Conservation (phyloP, 2,888 invertebrate species). For the Hyposoter dolosus region DNA sequence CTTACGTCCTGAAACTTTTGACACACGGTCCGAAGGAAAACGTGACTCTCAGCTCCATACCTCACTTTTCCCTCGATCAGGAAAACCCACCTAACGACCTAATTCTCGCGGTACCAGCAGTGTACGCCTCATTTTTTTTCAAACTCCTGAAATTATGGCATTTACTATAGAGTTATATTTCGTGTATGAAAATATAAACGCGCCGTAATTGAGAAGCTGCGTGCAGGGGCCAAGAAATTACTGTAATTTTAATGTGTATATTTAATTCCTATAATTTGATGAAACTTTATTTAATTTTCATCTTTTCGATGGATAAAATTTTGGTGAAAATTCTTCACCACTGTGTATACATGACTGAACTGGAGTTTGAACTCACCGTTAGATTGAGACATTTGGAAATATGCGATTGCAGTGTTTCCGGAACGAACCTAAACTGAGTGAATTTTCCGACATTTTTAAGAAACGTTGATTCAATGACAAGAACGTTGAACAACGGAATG, state of each 20-base stretch:
- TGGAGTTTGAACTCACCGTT: not conserved
- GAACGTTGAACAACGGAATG: too few relatives aligned
- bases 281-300: not conserved
- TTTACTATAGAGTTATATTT: not conserved
- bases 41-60: constrained; percentile 31
- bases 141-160: not conserved
- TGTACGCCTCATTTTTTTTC: constrained; percentile 22
- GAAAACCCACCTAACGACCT: not conserved
- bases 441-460: not conserved
- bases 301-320: not conserved
- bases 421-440: not conserved
- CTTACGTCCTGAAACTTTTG: constrained; percentile 42
- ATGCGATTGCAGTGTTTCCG: not conserved
- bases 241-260: not conserved
- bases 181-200: constrained; percentile 8
- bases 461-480: too few relatives aligned
- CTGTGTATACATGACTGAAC: not conserved
- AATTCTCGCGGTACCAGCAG: too few relatives aligned
- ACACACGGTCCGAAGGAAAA: constrained; percentile 56
- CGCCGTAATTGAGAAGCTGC: not conserved
- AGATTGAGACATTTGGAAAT: not conserved
- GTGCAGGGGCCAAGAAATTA: not conserved
- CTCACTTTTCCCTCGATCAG: constrained; percentile 52
- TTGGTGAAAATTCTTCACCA: not conserved
- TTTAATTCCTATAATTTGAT: too few relatives aligned